Base-by-base conservation (phyloP, 1,140 invertebrate genomes). In the Drosophila funebris region DNA sequence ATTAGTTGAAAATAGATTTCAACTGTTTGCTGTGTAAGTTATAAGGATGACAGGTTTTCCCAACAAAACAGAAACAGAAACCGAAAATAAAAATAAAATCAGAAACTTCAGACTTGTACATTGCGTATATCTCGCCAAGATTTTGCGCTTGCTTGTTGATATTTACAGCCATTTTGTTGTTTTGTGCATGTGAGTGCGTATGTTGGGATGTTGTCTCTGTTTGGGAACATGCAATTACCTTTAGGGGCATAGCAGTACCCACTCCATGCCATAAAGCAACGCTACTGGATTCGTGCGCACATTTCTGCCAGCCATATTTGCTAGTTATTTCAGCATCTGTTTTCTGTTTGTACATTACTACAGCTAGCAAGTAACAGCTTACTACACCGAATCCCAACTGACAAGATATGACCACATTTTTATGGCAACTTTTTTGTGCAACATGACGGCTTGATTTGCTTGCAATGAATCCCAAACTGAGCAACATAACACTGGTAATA, bases 1-100 rank as follows among this genome's bases (percentile, higher is more conserved):
- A 87, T 87, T 88, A 87, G 78, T 88, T 70, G 66, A 88, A 87
- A 82, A 87, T 88, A 87, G 78, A 88, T 76, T 73, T 50, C 61
- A 54, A 76, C 63, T 70, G 54, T 60, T 54, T 37, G 20, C 9
- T 37, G 60, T 27, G 36, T 60, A 41, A 52, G 56, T 80, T 70
- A 68, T 63, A 85, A 77, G 70, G 70, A 78, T 81, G 82, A 81
- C 77, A 85, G 62, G 69, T 73, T 85, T 63, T 58, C 20, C 36
- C 62, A 33, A 36, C 16, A 50, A 37, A 64, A 44, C 14, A 2
- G 27, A 61, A 48, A 22, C 18, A 9, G 9, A 50, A 58, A 20
- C 8, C n/a, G n/a, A 60, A 61, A 61, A 31, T 22, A 18, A 50
- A 57, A 48, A 48, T 48, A 27, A 48, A 48, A 48, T 48, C 29